Conservation (phyloP, 2,888 invertebrate genomes). For the Rhimphoctona megacephalus region DNA sequence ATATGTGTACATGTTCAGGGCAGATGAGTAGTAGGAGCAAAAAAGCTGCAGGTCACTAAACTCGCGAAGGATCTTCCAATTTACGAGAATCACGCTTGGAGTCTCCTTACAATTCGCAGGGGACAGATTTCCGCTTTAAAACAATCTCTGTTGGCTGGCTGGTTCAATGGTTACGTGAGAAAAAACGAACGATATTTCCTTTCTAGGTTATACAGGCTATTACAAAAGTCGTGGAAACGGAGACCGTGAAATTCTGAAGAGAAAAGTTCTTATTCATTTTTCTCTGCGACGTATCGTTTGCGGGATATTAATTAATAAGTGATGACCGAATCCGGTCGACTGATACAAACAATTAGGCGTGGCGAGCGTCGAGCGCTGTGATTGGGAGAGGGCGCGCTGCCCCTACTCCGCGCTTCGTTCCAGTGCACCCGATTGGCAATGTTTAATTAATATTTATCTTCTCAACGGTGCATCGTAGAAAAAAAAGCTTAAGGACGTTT, state of each 20-base stretch:
- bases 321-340: background rate
- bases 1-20: constrained; percentile 58
- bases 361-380: background rate
- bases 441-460: background rate
- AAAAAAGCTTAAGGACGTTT: no score
- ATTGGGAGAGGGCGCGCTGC: background rate
- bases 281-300: no score
- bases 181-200: background rate
- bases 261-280: background rate
- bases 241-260: background rate
- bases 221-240: background rate
- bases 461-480: background rate
- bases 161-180: background rate
- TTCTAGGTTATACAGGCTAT: background rate
- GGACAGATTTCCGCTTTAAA: constrained; percentile 83
- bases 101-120: constrained; percentile 77
- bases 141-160: constrained; percentile 75
- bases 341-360: background rate
- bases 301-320: background rate
- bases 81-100: constrained; percentile 73
- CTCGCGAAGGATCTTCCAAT: constrained; percentile 75
- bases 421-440: background rate
- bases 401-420: background rate
- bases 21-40: constrained; percentile 50
- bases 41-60: constrained; percentile 69